Evolutionary conservation across 2,113 vertebrate species (phyloP).

Genomic region (Thymallus thymallus): DNA sequence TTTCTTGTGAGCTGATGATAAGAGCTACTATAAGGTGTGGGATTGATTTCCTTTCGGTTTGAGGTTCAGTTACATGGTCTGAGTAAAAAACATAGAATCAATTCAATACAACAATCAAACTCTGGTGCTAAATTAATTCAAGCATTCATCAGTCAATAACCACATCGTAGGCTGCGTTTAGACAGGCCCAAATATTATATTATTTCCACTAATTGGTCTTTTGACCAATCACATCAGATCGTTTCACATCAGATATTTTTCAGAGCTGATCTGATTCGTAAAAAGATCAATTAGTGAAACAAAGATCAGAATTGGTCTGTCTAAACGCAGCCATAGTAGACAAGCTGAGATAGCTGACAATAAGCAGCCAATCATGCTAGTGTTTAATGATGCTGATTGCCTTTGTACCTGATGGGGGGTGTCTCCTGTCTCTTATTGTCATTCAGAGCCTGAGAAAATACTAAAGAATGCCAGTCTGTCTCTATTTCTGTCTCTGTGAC

Average conservation of each 20-base stretch:
- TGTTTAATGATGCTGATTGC: constrained; percentile 44
- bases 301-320: too few species aligned
- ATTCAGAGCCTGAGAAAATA: too few species aligned
- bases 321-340: not conserved
- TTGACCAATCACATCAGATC: too few species aligned
- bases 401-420: constrained; percentile 28
- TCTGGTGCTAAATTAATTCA: constrained; percentile 44
- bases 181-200: too few species aligned
- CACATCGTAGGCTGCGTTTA: not conserved
- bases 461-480: too few species aligned
- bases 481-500: too few species aligned
- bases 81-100: not conserved
- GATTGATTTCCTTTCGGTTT: constrained; percentile 63
- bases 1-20: constrained; percentile 26
- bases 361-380: constrained; percentile 39
- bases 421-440: too few species aligned
- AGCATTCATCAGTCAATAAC: constrained; percentile 59
- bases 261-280: too few species aligned
- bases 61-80: constrained; percentile 9
- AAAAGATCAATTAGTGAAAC: too few species aligned
- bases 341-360: constrained; percentile 17
- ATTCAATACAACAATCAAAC: constrained; percentile 4
- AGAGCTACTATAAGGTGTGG: constrained; percentile 35
- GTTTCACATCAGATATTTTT: too few species aligned
- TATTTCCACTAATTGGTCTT: too few species aligned